Conservation (phyloP, 2,888 invertebrate genomes). For the Crematogaster levior region DNA sequence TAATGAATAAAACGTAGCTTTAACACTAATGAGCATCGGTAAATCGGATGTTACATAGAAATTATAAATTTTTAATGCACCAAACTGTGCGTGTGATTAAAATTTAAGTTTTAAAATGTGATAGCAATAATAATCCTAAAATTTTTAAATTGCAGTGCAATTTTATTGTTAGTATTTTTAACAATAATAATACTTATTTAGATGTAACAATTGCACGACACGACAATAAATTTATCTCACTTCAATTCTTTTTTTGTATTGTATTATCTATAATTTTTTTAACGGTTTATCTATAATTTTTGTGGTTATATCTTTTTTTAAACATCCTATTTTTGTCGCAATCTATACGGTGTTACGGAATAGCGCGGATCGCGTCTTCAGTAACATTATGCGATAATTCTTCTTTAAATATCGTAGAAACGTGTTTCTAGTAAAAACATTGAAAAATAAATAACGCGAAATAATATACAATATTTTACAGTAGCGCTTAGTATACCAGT, state of each 20-base stretch:
- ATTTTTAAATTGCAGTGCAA: neutral
- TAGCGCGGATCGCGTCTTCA: conserved; percentile 64
- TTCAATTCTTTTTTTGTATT: conserved; percentile 3
- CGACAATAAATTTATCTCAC: neutral
- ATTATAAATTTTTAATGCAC: neutral
- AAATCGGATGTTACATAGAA: neutral
- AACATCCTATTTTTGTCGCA: conserved; percentile 44
- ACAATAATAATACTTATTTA: neutral
- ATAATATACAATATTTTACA: conserved; percentile 84
- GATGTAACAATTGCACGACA: neutral
- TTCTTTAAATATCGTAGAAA: conserved; percentile 77
- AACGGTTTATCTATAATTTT: too few relatives aligned
- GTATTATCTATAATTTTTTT: neutral
- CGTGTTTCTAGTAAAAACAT: conserved; percentile 78
- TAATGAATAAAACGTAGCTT: neutral
- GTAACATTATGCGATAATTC: conserved; percentile 72
- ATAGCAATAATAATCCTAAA: neutral
- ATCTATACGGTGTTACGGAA: conserved; percentile 66
- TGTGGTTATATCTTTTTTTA: too few relatives aligned
- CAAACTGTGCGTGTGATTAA: neutral
- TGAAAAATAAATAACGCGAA: conserved; percentile 80
- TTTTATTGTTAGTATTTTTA: neutral
- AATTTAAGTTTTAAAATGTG: neutral
- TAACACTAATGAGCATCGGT: neutral
- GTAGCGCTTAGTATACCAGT: conserved; percentile 75